phyloP scores from a whole-genome alignment of 2,888 invertebrate species.

The Amblyteles armatorius region DNA sequence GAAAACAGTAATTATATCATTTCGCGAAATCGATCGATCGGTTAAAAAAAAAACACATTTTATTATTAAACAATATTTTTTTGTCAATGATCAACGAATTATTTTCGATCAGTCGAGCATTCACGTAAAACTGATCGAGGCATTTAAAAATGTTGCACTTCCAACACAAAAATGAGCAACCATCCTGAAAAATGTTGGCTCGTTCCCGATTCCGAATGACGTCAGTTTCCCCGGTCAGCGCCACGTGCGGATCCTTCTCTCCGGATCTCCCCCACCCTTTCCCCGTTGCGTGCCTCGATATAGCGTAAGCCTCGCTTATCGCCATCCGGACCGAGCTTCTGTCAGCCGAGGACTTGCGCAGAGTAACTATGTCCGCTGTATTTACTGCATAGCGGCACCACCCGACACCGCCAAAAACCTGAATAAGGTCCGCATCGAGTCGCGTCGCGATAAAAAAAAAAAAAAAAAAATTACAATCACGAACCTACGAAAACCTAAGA shows the following conservation, averaged over 20 bases:
- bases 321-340: slow-evolving; percentile 35
- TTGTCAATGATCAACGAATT: background rate
- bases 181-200: background rate
- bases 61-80: too few relatives aligned
- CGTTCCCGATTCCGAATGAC: slow-evolving; percentile 36
- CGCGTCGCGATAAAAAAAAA: background rate
- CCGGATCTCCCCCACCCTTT: slow-evolving; percentile 28
- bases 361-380: slow-evolving; percentile 29
- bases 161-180: background rate
- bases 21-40: too few relatives aligned
- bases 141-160: background rate
- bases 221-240: slow-evolving; percentile 48
- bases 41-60: too few relatives aligned
- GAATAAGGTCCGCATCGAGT: background rate
- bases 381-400: slow-evolving; percentile 57
- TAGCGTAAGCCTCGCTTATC: slow-evolving; percentile 54
- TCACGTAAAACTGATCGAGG: background rate
- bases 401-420: slow-evolving; percentile 52
- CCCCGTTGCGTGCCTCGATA: background rate
- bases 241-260: slow-evolving; percentile 57
- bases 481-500: background rate
- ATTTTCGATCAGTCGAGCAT: background rate
- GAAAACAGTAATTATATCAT: too few relatives aligned
- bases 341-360: slow-evolving; percentile 62
- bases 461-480: background rate